phyloP scores from a whole-genome alignment of 1,140 invertebrate genomes.

The Cecropterus lyciades region DNA sequence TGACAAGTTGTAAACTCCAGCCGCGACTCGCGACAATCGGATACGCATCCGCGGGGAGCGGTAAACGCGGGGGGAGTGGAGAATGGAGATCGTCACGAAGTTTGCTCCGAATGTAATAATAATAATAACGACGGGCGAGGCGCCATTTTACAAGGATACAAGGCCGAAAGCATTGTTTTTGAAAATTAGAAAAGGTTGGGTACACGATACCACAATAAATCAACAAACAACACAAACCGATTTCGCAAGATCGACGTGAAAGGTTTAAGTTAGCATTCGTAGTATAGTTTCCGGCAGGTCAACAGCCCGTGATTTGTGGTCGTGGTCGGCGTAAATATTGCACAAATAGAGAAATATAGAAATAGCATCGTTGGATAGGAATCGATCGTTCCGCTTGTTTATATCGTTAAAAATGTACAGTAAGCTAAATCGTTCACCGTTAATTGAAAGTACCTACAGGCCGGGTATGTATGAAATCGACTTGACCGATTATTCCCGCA shows the following conservation, averaged over 20 bases:
- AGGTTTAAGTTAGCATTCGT: conserved; percentile 31
- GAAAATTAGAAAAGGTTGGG: conserved; percentile 18
- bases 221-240: conserved; percentile 42
- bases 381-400: conserved; percentile 14
- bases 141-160: conserved; percentile 84
- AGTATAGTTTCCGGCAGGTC: conserved; percentile 56
- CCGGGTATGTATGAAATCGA: conserved; percentile 55
- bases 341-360: conserved; percentile 20
- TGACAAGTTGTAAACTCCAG: conserved; percentile 82
- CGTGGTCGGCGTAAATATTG: conserved; percentile 25
- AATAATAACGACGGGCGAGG: conserved; percentile 80
- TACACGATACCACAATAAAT: conserved; percentile 34
- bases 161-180: conserved; percentile 74
- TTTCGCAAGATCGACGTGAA: conserved; percentile 48
- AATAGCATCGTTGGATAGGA: conserved; percentile 24
- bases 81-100: conserved; percentile 82
- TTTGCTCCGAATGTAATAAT: conserved; percentile 83
- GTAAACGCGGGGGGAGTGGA: conserved; percentile 59
- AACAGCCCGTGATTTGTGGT: conserved; percentile 69
- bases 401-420: conserved; percentile 33
- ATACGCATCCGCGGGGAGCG: conserved; percentile 81
- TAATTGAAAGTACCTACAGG: conserved; percentile 36
- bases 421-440: conserved; percentile 37
- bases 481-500: conserved; percentile 79
- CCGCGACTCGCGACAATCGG: conserved; percentile 81